These are phyloP conservation scores for Pinctada fucata DNA, from an alignment of 2,888 invertebrate species.

Conservation along the genomic window DNA sequence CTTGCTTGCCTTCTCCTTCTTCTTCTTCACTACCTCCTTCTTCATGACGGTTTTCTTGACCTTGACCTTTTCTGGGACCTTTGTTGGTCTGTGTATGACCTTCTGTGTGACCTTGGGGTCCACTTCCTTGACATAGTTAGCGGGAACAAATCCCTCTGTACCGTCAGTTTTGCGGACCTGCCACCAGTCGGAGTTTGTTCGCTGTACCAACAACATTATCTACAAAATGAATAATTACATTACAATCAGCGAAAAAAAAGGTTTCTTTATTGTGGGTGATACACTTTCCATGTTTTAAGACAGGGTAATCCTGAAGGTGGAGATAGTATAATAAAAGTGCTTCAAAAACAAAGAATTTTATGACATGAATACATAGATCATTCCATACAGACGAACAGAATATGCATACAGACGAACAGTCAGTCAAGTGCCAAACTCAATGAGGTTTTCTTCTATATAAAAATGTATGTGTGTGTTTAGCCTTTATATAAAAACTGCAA, in stretches of 20 bases:
- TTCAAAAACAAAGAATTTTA: no score
- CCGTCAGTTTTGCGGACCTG: constrained; percentile 95
- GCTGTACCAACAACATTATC: constrained; percentile 93
- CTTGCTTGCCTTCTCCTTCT: constrained; percentile 78
- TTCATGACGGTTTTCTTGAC: constrained; percentile 86
- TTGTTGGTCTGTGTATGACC: constrained; percentile 86
- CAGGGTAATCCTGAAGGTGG: no score
- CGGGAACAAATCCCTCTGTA: constrained; percentile 97
- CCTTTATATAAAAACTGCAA: no score
- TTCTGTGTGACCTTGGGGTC: constrained; percentile 84
- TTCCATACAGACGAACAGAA: no score
- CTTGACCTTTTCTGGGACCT: constrained; percentile 88
- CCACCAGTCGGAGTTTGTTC: constrained; percentile 99
- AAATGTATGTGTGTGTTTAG: no score
- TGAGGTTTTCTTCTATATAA: no score
- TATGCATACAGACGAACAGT: no score
- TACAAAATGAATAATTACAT: constrained; percentile 58
- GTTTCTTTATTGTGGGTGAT: not conserved
- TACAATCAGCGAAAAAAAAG: not conserved
- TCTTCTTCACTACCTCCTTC: constrained; percentile 84
- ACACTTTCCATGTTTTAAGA: not conserved
- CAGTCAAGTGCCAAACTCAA: no score
- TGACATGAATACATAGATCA: no score
- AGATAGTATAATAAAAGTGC: no score
- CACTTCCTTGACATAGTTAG: constrained; percentile 95